Percentiles rank a stretch among this genome's conserved stretches.
Evolutionary conservation across 2,113 vertebrate species (phyloP).

Genomic region (Elgaria multicarinata): DNA sequence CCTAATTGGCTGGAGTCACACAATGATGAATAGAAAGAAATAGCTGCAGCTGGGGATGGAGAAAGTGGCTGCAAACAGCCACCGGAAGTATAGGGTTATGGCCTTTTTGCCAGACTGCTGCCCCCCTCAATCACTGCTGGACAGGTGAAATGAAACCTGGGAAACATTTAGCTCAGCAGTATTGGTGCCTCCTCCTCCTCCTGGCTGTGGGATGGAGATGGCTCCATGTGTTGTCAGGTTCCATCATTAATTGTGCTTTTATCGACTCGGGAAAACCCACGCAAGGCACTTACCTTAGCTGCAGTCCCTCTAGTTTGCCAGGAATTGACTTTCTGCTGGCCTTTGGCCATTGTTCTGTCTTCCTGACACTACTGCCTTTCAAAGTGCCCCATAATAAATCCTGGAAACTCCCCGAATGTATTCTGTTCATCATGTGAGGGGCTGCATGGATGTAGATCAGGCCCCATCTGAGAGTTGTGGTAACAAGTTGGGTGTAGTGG

Average conservation of each 20-base stretch:
- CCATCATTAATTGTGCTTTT: background rate
- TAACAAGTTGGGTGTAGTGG: too few species aligned
- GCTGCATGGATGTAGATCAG: background rate
- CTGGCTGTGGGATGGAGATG: too few species aligned
- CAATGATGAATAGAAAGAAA: background rate
- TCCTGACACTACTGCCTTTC: background rate
- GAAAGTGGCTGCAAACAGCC: background rate
- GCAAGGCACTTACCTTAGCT: background rate
- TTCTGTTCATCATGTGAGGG: background rate
- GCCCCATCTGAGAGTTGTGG: background rate
- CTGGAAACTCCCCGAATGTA: background rate
- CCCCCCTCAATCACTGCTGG: too few species aligned
- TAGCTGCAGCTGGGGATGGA: background rate
- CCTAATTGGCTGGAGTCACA: background rate
- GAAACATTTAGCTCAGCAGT: too few species aligned
- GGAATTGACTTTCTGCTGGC: background rate
- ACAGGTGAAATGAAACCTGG: too few species aligned
- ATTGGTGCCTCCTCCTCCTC: too few species aligned
- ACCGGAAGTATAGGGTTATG: too few species aligned
- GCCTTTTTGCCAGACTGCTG: too few species aligned
- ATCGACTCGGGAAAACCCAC: background rate
- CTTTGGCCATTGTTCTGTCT: background rate
- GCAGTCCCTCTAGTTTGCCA: background rate
- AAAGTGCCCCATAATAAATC: background rate
- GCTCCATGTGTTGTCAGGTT: too few species aligned